These are phyloP conservation scores for Barypeithes pellucidus DNA, from an alignment of 2,888 invertebrate species.

Conservation along the genomic window DNA sequence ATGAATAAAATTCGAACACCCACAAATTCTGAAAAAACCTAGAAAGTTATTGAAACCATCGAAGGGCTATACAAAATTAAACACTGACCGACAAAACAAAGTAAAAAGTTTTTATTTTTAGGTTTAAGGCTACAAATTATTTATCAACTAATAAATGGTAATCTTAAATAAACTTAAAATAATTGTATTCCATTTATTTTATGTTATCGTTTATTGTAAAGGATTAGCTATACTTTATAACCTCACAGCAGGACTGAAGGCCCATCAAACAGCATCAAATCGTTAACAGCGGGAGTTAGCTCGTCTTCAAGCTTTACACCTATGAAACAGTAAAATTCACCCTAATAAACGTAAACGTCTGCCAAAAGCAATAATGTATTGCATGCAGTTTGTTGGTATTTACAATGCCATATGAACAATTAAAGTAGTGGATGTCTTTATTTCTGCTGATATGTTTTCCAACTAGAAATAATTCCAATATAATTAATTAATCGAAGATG, in stretches of 20 bases:
- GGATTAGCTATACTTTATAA: neutral
- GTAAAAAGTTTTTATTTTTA: too few species aligned
- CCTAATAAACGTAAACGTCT: conserved; percentile 10
- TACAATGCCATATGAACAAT: neutral
- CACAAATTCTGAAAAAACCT: too few species aligned
- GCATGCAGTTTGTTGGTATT: conserved; percentile 11
- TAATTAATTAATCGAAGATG: too few species aligned
- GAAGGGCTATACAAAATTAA: too few species aligned
- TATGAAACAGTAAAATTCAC: conserved; percentile 9
- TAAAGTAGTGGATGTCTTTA: neutral
- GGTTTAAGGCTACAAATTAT: too few species aligned
- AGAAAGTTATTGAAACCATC: too few species aligned
- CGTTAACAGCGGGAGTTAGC: conserved; percentile 19
- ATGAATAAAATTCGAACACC: too few species aligned
- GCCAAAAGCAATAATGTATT: conserved; percentile 20
- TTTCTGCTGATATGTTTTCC: neutral
- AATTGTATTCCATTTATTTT: neutral
- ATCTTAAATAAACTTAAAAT: too few species aligned
- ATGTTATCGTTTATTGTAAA: neutral
- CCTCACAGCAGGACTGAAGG: conserved; percentile 7
- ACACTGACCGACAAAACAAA: too few species aligned
- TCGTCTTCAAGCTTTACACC: conserved; percentile 12
- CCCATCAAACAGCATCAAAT: conserved; percentile 12
- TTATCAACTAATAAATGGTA: too few species aligned
- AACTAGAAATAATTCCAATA: too few species aligned